These are phyloP conservation scores for Cynaeus angustus DNA, from an alignment of 2,888 invertebrate genomes.

Conservation along the genomic window DNA sequence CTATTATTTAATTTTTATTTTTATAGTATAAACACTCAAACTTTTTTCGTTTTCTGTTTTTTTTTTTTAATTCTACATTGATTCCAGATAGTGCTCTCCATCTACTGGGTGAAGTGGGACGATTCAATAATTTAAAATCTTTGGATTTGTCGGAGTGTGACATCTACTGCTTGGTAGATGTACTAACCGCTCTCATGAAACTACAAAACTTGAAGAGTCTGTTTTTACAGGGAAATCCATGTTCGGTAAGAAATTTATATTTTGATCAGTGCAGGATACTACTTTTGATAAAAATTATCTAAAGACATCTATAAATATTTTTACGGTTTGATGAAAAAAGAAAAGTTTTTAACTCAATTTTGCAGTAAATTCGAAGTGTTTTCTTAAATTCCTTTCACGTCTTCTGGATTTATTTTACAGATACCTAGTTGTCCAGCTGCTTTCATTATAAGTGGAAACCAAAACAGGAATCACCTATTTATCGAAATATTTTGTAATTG, in stretches of 20 bases:
- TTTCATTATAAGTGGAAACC: too few species aligned
- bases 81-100: constrained; percentile 64
- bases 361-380: too few species aligned
- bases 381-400: too few species aligned
- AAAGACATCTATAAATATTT: not conserved
- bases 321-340: too few species aligned
- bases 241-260: constrained; percentile 73
- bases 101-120: constrained; percentile 58
- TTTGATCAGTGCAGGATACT: too few species aligned
- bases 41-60: too few species aligned
- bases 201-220: constrained; percentile 72
- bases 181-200: constrained; percentile 68
- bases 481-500: not conserved
- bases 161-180: constrained; percentile 72
- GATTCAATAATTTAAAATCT: constrained; percentile 58
- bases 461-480: not conserved
- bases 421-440: too few species aligned
- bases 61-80: not conserved
- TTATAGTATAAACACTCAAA: too few species aligned
- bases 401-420: too few species aligned
- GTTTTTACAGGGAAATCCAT: constrained; percentile 76
- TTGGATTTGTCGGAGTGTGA: constrained; percentile 77
- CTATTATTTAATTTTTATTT: too few species aligned
- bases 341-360: too few species aligned
- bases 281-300: not conserved